Base-by-base conservation (phyloP, 1,140 invertebrate genomes). In the Aphelinus atriplicis region DNA sequence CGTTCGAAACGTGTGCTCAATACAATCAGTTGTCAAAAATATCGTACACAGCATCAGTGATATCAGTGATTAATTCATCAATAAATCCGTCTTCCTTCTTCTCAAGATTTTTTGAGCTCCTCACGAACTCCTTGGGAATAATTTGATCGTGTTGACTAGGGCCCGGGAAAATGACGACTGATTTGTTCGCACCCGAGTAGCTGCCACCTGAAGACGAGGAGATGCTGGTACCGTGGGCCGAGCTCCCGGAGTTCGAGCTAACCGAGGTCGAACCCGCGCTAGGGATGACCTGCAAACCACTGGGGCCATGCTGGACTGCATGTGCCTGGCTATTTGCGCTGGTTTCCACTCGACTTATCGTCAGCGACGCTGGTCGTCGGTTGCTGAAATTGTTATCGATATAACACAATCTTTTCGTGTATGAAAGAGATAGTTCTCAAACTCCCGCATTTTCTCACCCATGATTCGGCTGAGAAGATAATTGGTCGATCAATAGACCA, bases 81-180 rank as follows among this genome's bases (percentile, higher is more conserved):
- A 71, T 55, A 26, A 57, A 77, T 74, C 79, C 74, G 64, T 73
- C 65, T 55, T 70, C 53, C 43, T 58, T 46, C 3, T 45, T 7
- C 47, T 74, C 43, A 42, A 7, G 53, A 47, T 69, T 64, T 57
- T 74, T 63, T 5, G 57, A 64, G 60, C 77, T 83, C 58, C 82
- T 76, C 1, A 85, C 68, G 62, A 82, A 84, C 69, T 82, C 81
- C 6, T 56, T 9, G 2, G 83, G 83, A 26, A 84, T 78, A 71
- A 76, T 76, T 46, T 79, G 68, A 3, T 50, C 55, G 42, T 74
- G 6, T 9, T 9, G 53, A n/a, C 55, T 71, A 1, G 67, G 75
- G 10, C 76, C 73, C 4, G 80, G 78, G 56, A 82, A 81, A 62
- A 69, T 72, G 55, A 80, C 64, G 55, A 78, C 57, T 55, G 71